Evolutionary conservation across 2,888 invertebrate species (phyloP).

Genomic region (Cancer borealis): DNA sequence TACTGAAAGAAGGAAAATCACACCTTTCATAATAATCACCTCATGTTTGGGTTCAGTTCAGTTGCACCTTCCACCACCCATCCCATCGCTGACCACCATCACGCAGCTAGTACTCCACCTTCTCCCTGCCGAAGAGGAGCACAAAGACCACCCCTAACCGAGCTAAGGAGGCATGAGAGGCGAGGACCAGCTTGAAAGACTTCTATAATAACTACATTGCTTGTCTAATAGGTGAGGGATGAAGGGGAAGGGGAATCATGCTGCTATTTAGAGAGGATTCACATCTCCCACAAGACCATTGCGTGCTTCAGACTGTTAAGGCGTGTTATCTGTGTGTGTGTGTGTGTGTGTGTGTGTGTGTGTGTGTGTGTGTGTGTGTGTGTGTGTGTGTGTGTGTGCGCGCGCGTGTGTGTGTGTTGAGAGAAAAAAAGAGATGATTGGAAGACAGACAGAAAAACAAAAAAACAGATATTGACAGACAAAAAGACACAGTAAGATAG

Average conservation of each 20-base stretch:
- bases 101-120: too few relatives aligned
- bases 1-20: too few relatives aligned
- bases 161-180: neutral
- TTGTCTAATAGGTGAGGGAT: neutral
- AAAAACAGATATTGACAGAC: neutral
- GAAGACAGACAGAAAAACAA: conserved; percentile 17
- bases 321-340: neutral
- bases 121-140: neutral
- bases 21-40: too few relatives aligned
- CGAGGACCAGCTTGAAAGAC: neutral
- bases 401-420: too few relatives aligned
- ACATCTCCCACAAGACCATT: neutral
- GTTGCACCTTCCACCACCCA: too few relatives aligned
- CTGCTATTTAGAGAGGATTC: neutral
- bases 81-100: too few relatives aligned
- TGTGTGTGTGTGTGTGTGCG: neutral
- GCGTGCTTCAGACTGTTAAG: neutral
- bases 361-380: neutral
- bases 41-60: too few relatives aligned
- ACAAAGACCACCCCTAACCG: neutral
- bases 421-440: conserved; percentile 1
- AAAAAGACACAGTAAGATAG: neutral
- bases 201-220: neutral
- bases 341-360: neutral
- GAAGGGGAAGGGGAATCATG: neutral